Conservation (phyloP, 1,140 invertebrate species). For the Zeugodacus cucurbitae region DNA sequence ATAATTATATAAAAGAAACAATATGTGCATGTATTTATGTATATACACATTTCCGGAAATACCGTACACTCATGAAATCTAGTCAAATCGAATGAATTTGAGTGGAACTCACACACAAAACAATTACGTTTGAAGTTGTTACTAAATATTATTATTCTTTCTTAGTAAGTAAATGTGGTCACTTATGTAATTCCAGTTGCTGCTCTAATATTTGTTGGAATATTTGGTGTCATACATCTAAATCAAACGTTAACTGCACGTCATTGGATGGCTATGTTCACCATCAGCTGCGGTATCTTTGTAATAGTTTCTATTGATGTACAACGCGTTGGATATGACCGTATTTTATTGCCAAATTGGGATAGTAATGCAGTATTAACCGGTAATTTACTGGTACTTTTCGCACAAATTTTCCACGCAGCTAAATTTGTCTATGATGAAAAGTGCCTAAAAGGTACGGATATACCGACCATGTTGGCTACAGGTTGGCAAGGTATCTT, state of each 20-base stretch:
- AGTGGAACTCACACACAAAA: too few relatives aligned
- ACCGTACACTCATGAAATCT: too few relatives aligned
- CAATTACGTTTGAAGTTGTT: too few relatives aligned
- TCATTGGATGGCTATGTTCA: constrained; percentile 79
- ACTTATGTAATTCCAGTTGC: constrained; percentile 71
- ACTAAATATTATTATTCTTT: too few relatives aligned
- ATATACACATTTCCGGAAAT: too few relatives aligned
- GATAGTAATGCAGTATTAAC: constrained; percentile 84
- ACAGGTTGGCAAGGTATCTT: constrained; percentile 96
- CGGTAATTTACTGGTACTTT: constrained; percentile 91
- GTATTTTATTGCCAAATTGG: constrained; percentile 47
- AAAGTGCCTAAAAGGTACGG: constrained; percentile 83
- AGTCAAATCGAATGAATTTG: too few relatives aligned
- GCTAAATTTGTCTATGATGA: constrained; percentile 96
- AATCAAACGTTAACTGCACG: constrained; percentile 73
- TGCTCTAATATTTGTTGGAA: constrained; percentile 92
- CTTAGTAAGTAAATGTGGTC: neutral
- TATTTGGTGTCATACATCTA: constrained; percentile 90
- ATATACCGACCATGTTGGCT: constrained; percentile 81
- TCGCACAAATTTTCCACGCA: constrained; percentile 91
- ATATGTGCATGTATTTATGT: neutral
- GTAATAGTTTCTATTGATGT: constrained; percentile 79
- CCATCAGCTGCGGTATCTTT: constrained; percentile 83
- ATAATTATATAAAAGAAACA: neutral
- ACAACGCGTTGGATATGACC: constrained; percentile 66